Conservation (phyloP, 2,888 invertebrate species). For the Pomacea canaliculata region DNA sequence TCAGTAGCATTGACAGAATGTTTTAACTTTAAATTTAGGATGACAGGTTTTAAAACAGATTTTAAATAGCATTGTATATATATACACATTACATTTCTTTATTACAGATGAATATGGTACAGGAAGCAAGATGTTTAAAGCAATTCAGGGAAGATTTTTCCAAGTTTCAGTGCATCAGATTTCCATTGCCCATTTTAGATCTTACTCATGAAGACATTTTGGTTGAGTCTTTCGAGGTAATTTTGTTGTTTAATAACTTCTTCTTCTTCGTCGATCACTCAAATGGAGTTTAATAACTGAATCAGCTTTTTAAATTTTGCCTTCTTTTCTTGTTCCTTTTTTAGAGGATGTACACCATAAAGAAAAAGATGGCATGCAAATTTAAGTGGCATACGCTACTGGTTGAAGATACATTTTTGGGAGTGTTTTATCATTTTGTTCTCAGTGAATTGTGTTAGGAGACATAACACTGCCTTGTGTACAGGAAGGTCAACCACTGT, state of each 20-base stretch:
- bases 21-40: too few species aligned
- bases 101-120: slow-evolving; percentile 70
- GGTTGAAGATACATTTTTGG: too few species aligned
- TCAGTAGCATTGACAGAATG: too few species aligned
- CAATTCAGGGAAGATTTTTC: slow-evolving; percentile 71
- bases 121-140: slow-evolving; percentile 71
- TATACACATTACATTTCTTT: neutral
- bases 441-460: neutral
- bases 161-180: slow-evolving; percentile 60
- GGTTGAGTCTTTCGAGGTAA: slow-evolving; percentile 72
- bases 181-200: slow-evolving; percentile 69
- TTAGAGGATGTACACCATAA: too few species aligned
- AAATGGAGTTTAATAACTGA: neutral
- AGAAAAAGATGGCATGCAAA: too few species aligned
- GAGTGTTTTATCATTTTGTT: too few species aligned
- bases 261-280: too few species aligned
- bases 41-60: too few species aligned
- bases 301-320: too few species aligned
- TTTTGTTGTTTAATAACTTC: slow-evolving; percentile 1
- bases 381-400: too few species aligned
- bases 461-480: neutral
- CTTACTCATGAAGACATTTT: slow-evolving; percentile 69
- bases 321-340: too few species aligned
- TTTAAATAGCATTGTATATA: too few species aligned
- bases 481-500: slow-evolving; percentile 67